Evolutionary conservation across 1,140 invertebrate genomes (phyloP).

Genomic region (Drosophila nikananu): DNA sequence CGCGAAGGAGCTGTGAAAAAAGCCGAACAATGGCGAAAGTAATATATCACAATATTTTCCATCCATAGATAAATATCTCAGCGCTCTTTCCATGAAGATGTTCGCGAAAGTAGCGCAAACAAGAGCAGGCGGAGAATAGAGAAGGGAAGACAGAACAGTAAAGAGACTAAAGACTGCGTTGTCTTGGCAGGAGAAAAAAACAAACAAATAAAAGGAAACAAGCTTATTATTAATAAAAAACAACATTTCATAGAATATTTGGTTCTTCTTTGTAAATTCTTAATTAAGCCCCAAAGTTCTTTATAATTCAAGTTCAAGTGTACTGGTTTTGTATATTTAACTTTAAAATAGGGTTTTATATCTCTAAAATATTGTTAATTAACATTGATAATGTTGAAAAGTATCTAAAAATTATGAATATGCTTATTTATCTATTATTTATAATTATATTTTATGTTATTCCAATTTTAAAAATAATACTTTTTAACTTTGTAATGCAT

Average conservation of each 20-base stretch:
- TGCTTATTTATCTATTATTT: neutral
- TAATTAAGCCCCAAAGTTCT: neutral
- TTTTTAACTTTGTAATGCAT: neutral
- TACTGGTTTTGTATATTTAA: too few species aligned
- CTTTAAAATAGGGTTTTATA: too few species aligned
- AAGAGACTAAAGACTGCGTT: neutral
- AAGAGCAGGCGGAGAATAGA: neutral
- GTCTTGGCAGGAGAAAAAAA: neutral
- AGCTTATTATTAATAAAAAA: slow-evolving; percentile 1
- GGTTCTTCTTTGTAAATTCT: neutral
- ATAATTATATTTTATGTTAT: neutral
- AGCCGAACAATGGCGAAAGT: slow-evolving; percentile 22
- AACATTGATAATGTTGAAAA: too few species aligned
- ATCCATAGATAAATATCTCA: slow-evolving; percentile 46
- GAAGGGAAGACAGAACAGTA: neutral
- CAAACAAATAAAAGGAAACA: neutral
- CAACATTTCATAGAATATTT: neutral
- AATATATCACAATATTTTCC: slow-evolving; percentile 46
- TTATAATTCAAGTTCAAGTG: too few species aligned
- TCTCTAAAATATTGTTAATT: too few species aligned
- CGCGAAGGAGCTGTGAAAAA: slow-evolving; percentile 22
- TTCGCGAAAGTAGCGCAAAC: slow-evolving; percentile 20
- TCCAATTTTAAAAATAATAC: too few species aligned
- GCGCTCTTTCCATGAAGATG: slow-evolving; percentile 35
- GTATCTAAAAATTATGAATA: too few species aligned